These are phyloP conservation scores for Chrysemys picta DNA, from an alignment of 2,113 vertebrate genomes.

Conservation along the genomic window DNA sequence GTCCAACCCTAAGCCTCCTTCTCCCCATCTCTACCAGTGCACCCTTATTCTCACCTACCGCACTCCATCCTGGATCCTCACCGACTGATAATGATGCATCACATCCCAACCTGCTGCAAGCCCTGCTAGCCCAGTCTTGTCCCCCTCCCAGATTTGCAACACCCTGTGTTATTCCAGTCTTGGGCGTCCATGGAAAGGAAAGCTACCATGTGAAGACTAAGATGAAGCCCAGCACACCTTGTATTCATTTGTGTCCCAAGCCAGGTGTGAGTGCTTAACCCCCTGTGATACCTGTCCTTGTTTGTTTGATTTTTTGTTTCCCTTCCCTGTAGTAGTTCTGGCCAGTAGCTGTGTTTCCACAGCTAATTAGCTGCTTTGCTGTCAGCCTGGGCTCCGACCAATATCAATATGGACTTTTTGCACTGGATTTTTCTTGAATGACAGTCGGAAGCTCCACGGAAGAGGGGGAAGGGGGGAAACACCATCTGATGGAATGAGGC, in stretches of 20 bases:
- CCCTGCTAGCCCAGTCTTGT: not conserved
- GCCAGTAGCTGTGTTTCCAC: not conserved
- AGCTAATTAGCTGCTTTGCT: not conserved
- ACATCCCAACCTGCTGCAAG: not conserved
- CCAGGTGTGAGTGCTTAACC: not conserved
- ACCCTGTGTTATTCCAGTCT: not conserved
- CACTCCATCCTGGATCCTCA: not conserved
- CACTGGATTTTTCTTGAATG: not conserved
- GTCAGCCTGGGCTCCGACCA: too few species aligned
- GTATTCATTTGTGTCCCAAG: not conserved
- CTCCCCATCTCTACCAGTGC: not conserved
- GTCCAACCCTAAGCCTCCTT: not conserved
- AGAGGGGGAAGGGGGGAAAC: too few species aligned
- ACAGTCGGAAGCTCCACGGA: not conserved
- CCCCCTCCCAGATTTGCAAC: not conserved
- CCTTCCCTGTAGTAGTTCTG: rapidly evolving
- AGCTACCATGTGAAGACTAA: not conserved
- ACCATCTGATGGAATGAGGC: not conserved
- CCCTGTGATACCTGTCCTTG: rapidly evolving
- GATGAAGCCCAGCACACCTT: rapidly evolving
- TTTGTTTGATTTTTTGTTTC: not conserved
- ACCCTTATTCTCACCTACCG: not conserved
- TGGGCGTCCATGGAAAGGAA: not conserved
- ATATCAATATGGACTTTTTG: rapidly evolving
- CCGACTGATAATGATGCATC: not conserved